Base-by-base conservation (phyloP, 2,797 vertebrate species). In the Carcharodon carcharias region DNA sequence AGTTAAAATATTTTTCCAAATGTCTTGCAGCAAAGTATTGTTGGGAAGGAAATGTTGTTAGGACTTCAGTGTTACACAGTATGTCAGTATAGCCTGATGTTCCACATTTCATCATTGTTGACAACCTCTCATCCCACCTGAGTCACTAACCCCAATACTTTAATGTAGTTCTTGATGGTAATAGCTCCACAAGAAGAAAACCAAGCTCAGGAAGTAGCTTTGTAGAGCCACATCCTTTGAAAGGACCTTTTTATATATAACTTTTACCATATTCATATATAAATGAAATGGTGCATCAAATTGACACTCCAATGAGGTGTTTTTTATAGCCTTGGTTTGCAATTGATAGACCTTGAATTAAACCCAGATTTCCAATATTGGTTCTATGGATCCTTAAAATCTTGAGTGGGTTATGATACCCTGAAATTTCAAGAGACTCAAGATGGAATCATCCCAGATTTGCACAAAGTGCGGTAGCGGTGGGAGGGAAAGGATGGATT, bases 1-100 rank as follows among this genome's bases (percentile, higher is more conserved):
- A 65, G 67, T 21, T n/a, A 93, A 93, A 93, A 61, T 93, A 40
- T 61, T 56, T 56, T 63, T 92, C 31, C 54, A 92, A 92, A 92
- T 61, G 28, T 18, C 35, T 93, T 67, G 1, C n/a, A 18, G 61
- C 61, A 93, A 65, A 16, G n/a, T 40, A n/a, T 65, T 93, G 28
- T 63, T 67, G 61, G 61, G 67, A 67, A 35, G 18, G 21, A 40
- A 93, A 50, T 50, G 45, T 50, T 50, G 45, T 50, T 50, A 50
- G 45, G 45, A 50, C 45, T 50, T 0, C 50, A 50, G 45, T 50
- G 45, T 50, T 50, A 50, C 45, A 50, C 45, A 50, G 3, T 45
- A 40, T 85, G 40, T 85, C 18, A n/a, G 18, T 16, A 61, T 35
- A 16, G 28, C 31, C 31, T 2, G 63, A 31, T 31, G 61, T 58